A percentile compares a stretch with the other conserved stretches of the same genome.
Conservation (phyloP, 2,797 vertebrate species). For the Limosa lapponica region DNA sequence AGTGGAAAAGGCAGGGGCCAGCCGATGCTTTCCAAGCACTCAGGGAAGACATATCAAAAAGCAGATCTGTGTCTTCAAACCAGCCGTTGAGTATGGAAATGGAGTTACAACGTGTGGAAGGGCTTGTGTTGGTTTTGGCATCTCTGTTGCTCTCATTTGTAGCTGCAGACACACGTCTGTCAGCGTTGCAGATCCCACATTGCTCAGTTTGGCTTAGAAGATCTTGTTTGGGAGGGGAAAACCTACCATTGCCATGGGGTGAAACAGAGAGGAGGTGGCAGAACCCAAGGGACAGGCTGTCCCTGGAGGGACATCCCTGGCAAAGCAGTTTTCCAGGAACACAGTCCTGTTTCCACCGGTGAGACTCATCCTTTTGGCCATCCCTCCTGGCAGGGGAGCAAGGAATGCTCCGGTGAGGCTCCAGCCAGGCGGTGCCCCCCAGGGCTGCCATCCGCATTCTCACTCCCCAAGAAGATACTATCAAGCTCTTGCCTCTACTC, state of each 20-base stretch:
- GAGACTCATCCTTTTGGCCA: not conserved
- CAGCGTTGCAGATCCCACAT: not conserved
- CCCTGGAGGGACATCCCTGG: not conserved
- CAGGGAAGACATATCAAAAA: not conserved
- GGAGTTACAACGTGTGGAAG: not conserved
- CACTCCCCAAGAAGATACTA: not conserved
- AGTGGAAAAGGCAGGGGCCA: not conserved
- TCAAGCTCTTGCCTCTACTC: not conserved
- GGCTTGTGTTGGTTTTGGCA: accelerated
- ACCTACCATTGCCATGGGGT: accelerated
- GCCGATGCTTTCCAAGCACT: not conserved
- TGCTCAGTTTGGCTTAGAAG: not conserved
- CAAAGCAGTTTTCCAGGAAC: not conserved
- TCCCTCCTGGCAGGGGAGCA: not conserved
- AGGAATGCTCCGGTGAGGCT: not conserved
- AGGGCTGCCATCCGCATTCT: not conserved
- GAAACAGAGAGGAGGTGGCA: not conserved
- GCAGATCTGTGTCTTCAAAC: not conserved
- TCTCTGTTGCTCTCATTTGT: not conserved
- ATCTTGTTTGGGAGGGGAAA: not conserved
- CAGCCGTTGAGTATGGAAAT: not conserved
- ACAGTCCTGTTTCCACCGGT: not conserved
- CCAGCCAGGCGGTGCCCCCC: not conserved
- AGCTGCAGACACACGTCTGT: not conserved
- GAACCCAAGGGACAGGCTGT: not conserved